These are phyloP conservation scores for Strigamia maritima DNA, from an alignment of 2,888 invertebrate genomes.

Conservation along the genomic window DNA sequence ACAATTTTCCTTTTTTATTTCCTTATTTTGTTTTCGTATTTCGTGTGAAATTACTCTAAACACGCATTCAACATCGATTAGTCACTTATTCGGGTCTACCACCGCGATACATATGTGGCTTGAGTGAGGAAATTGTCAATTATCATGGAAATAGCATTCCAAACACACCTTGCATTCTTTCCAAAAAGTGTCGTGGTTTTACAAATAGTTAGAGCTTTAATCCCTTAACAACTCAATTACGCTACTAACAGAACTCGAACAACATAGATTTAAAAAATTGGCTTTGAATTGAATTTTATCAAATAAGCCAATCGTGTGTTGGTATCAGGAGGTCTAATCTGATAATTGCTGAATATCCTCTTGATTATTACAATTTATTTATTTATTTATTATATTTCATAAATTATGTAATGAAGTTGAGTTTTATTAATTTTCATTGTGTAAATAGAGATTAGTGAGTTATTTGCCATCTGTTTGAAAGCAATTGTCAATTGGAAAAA, in stretches of 20 bases:
- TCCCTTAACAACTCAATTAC: neutral
- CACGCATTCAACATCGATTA: neutral
- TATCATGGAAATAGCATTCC: neutral
- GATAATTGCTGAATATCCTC: neutral
- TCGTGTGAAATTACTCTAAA: neutral
- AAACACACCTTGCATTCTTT: conserved; percentile 8
- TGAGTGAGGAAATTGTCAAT: conserved; percentile 11
- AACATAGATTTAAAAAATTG: too few species aligned
- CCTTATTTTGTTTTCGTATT: neutral
- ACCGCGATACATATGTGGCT: neutral
- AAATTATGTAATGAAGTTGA: neutral
- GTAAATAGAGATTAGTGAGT: neutral
- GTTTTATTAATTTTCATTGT: neutral
- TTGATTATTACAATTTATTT: too few species aligned
- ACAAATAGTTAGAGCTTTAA: neutral
- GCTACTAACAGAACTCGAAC: too few species aligned
- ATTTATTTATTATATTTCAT: too few species aligned
- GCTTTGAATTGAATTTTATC: too few species aligned
- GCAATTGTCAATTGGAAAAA: neutral
- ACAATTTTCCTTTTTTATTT: neutral
- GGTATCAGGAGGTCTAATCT: neutral
- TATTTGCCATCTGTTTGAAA: neutral
- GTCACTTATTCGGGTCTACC: neutral
- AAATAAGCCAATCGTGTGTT: too few species aligned
- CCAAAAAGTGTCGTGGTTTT: neutral